Percentiles rank a stretch among this genome's conserved stretches.
Conservation (phyloP, 2,888 invertebrate genomes). For the Gasteruption jaculator region DNA sequence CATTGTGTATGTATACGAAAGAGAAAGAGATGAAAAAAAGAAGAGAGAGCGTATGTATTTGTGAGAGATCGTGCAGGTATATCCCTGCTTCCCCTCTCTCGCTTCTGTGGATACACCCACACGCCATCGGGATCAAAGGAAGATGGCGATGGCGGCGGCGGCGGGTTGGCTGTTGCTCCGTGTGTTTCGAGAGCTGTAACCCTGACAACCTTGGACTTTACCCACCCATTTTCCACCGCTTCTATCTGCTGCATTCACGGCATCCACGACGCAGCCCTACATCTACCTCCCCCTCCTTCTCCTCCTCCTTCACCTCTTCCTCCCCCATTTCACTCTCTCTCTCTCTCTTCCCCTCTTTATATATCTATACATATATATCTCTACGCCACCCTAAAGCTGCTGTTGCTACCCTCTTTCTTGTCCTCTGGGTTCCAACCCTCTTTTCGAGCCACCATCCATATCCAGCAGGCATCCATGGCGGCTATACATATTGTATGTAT, state of each 20-base stretch:
- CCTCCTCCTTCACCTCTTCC: conserved; percentile 1
- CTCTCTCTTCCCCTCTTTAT: background rate
- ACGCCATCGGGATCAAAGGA: conserved; percentile 26
- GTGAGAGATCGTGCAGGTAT: conserved; percentile 20
- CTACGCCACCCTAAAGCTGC: no score
- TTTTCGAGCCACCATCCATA: no score
- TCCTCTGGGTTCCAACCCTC: no score
- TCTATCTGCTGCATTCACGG: no score
- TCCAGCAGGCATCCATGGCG: no score
- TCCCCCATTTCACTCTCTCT: conserved; percentile 3
- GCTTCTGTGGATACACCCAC: conserved; percentile 23
- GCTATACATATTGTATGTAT: no score
- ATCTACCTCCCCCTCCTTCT: background rate
- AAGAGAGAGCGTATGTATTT: no score
- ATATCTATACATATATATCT: no score
- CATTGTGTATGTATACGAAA: no score
- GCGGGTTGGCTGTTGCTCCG: conserved; percentile 31
- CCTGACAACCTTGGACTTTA: conserved; percentile 49
- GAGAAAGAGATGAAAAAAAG: conserved; percentile 24
- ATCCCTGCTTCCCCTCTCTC: conserved; percentile 8
- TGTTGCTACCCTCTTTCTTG: no score
- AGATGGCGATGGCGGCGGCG: conserved; percentile 40
- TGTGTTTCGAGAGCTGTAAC: conserved; percentile 50
- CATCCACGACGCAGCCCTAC: no score
- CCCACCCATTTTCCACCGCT: conserved; percentile 42